A percentile compares a stretch with the other conserved stretches of the same genome.
These are phyloP conservation scores for Dryomyza anilis DNA, from an alignment of 2,888 invertebrate genomes.

Conservation along the genomic window DNA sequence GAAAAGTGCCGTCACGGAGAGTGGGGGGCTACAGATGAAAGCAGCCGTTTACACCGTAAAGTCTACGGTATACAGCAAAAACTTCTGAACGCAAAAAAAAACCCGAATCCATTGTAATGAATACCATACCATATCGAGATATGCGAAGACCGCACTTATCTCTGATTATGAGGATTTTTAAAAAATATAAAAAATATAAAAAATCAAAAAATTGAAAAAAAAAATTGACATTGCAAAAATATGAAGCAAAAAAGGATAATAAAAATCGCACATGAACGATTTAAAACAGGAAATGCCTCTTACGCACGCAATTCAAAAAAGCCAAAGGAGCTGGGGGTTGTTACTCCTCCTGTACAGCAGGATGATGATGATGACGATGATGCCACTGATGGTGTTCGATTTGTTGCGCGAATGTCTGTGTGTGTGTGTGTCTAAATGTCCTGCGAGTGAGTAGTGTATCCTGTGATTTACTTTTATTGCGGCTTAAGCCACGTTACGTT, in stretches of 20 bases:
- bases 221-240: too few relatives aligned
- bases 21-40: not conserved
- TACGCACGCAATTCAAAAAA: slow-evolving; percentile 36
- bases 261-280: slow-evolving; percentile 42
- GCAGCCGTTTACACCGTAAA: not conserved
- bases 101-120: slow-evolving; percentile 48
- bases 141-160: slow-evolving; percentile 53
- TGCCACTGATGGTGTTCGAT: too few relatives aligned
- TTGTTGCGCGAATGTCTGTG: too few relatives aligned
- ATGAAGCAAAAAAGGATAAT: slow-evolving; percentile 33
- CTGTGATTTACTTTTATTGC: slow-evolving; percentile 23
- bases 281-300: slow-evolving; percentile 57
- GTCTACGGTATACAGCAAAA: too few relatives aligned
- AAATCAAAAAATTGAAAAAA: too few relatives aligned
- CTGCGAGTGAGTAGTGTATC: too few relatives aligned
- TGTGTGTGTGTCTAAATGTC: slow-evolving; percentile 10
- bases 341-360: not conserved
- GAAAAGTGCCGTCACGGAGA: not conserved
- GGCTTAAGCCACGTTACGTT: not conserved
- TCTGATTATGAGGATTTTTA: slow-evolving; percentile 56
- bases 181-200: too few relatives aligned
- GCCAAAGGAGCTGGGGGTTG: not conserved
- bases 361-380: not conserved
- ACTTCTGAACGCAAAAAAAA: not conserved
- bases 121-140: slow-evolving; percentile 32